Conservation (phyloP, 2,888 invertebrate species). For the Halictus quadricinctus region DNA sequence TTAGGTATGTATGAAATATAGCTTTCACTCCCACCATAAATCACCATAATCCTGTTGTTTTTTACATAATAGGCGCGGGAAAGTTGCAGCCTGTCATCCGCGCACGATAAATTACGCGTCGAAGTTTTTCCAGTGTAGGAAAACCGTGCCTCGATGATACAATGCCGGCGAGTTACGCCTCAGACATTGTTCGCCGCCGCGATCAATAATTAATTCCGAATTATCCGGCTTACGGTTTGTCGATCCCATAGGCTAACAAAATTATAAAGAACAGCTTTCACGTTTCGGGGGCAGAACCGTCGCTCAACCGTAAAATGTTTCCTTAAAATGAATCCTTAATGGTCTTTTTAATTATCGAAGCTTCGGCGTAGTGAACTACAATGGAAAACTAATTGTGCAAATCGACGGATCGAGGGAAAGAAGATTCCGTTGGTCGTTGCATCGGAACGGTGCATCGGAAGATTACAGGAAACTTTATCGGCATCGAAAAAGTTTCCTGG, state of each 20-base stretch:
- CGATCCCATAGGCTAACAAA: background rate
- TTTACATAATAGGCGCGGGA: conserved; percentile 45
- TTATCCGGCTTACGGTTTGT: conserved; percentile 1
- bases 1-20: conserved; percentile 16
- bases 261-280: background rate
- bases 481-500: background rate
- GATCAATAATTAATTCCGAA: conserved; percentile 44
- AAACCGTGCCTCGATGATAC: background rate
- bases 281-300: background rate
- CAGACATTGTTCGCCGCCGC: conserved; percentile 20
- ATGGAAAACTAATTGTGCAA: background rate
- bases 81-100: conserved; percentile 42
- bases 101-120: conserved; percentile 46
- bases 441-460: background rate
- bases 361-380: background rate
- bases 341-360: background rate
- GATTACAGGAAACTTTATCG: background rate
- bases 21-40: conserved; percentile 40
- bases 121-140: background rate
- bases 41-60: conserved; percentile 46
- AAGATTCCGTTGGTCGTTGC: no score
- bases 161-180: conserved; percentile 13
- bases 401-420: background rate
- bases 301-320: background rate
- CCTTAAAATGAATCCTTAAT: background rate